Evolutionary conservation across 2,797 vertebrate genomes (phyloP).

Genomic region (Hypotaenidia philippensis): DNA sequence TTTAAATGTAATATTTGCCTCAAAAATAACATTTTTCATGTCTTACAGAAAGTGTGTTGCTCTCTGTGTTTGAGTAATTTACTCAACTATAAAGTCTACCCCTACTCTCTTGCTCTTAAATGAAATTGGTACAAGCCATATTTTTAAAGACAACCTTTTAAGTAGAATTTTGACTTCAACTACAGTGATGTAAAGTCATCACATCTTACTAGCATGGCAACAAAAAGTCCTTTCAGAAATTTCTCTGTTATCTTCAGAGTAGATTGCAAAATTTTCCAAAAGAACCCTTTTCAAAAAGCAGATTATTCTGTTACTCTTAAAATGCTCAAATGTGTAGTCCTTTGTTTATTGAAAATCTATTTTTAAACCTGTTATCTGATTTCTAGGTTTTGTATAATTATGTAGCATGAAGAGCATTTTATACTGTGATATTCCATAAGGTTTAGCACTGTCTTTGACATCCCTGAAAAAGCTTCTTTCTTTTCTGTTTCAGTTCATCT

Average conservation of each 20-base stretch:
- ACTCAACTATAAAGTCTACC: neutral
- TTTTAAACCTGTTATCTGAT: neutral
- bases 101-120: neutral
- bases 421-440: neutral
- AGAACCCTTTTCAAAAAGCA: neutral
- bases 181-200: neutral
- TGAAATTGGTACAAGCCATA: neutral
- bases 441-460: neutral
- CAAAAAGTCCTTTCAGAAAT: constrained; percentile 6
- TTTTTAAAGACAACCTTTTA: neutral
- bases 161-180: neutral
- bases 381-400: neutral
- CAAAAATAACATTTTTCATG: constrained; percentile 23
- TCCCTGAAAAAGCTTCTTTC: constrained; percentile 22
- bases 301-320: neutral
- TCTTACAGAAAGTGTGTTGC: neutral
- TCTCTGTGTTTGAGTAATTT: constrained; percentile 18
- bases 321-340: neutral
- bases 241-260: neutral
- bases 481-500: constrained; percentile 90
- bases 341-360: neutral
- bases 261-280: neutral
- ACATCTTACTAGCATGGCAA: neutral
- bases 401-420: neutral
- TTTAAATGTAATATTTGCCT: neutral